Evolutionary conservation across 2,888 invertebrate genomes (phyloP).

Genomic region (Dryomyza anilis): DNA sequence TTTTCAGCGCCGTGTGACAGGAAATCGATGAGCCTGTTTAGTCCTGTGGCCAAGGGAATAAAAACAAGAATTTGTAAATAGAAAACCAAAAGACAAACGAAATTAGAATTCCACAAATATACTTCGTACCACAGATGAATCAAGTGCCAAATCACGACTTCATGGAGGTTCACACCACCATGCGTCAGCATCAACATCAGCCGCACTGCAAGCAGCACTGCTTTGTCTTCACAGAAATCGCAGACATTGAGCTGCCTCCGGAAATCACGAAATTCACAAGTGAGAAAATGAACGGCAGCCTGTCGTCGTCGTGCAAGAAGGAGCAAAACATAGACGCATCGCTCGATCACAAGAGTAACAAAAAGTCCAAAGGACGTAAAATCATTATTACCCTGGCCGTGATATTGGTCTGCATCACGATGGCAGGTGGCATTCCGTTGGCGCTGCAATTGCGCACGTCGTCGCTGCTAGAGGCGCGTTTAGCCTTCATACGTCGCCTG

Average conservation of each 20-base stretch:
- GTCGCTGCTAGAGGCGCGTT: slow-evolving; percentile 64
- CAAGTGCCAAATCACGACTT: slow-evolving; percentile 60
- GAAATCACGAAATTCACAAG: slow-evolving; percentile 59
- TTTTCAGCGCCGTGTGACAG: slow-evolving; percentile 2
- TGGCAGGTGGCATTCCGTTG: slow-evolving; percentile 63
- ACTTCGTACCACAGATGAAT: slow-evolving; percentile 53
- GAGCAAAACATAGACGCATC: slow-evolving; percentile 48
- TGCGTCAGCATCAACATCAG: slow-evolving; percentile 50
- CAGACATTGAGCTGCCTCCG: slow-evolving; percentile 60
- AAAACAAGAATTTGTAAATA: slow-evolving; percentile 13
- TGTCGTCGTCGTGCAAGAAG: slow-evolving; percentile 54
- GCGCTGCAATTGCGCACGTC: slow-evolving; percentile 66
- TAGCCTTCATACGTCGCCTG: slow-evolving; percentile 65
- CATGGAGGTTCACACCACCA: slow-evolving; percentile 59
- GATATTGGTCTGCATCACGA: slow-evolving; percentile 55
- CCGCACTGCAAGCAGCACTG: slow-evolving; percentile 61
- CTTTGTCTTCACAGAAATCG: slow-evolving; percentile 61
- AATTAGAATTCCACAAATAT: too few species aligned
- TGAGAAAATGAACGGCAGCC: slow-evolving; percentile 57
- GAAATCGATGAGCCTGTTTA: slow-evolving; percentile 32
- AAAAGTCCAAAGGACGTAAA: slow-evolving; percentile 50
- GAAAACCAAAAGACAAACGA: neutral
- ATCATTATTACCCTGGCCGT: slow-evolving; percentile 52
- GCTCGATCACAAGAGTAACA: slow-evolving; percentile 42
- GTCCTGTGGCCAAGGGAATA: neutral